A percentile compares a stretch with the other conserved stretches of the same genome.
These are phyloP conservation scores for Patella pellucida DNA, from an alignment of 2,888 invertebrate species.

Conservation along the genomic window DNA sequence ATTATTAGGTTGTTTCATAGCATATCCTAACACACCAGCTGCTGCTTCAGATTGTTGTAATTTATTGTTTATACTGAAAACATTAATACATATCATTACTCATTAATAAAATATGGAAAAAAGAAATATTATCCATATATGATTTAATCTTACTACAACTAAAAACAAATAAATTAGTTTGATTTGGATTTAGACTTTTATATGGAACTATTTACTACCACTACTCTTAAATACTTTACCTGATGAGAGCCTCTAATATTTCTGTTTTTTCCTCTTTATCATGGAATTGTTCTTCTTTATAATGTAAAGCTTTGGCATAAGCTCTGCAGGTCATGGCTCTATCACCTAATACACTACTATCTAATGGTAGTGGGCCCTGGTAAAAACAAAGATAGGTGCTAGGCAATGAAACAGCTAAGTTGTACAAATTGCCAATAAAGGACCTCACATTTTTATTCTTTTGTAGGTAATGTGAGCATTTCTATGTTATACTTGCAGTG, in stretches of 20 bases:
- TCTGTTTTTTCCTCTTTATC: conserved; percentile 77
- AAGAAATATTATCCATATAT: no score
- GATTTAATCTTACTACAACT: no score
- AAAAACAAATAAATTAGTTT: no score
- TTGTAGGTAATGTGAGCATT: no score
- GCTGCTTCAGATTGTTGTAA: conserved; percentile 98
- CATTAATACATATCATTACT: not conserved
- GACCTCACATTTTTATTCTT: no score
- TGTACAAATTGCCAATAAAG: no score
- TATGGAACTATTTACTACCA: not conserved
- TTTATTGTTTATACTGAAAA: conserved; percentile 92
- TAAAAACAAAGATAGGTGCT: conserved; percentile 20
- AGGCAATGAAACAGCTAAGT: not conserved
- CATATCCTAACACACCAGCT: conserved; percentile 88
- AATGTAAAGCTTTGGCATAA: conserved; percentile 87
- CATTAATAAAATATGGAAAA: no score
- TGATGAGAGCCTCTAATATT: conserved; percentile 91
- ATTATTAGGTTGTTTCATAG: conserved; percentile 78
- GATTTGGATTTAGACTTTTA: no score
- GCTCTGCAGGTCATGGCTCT: conserved; percentile 93
- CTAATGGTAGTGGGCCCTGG: conserved; percentile 90
- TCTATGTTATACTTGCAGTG: no score
- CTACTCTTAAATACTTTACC: conserved; percentile 47
- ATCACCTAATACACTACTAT: conserved; percentile 88
- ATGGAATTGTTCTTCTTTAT: conserved; percentile 95